Base-by-base conservation (phyloP, 1,140 invertebrate genomes). In the Drosophila seguyi region DNA sequence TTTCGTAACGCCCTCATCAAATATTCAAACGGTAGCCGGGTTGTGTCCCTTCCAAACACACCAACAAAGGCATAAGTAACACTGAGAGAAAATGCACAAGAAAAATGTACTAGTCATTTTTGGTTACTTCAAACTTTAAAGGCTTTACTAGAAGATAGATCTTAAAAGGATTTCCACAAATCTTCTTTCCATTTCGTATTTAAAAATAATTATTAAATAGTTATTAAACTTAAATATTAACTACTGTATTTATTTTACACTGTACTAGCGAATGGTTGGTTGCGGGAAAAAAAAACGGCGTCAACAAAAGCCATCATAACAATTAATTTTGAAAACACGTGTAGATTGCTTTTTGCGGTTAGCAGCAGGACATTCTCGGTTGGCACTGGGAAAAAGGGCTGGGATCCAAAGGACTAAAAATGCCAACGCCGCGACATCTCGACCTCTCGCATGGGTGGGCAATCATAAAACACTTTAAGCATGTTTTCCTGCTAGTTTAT, bases 321-420 rank as follows among this genome's bases (percentile, higher is more conserved):
- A 90, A 91, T 91, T 90, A 90, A 90, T 90, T 90, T 90, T 75
- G 72, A 90, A 90, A 90, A 90, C 87, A 91, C 87, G 87, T 90
- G 87, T 90, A 91, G 87, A 90, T 90, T 90, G 87, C 87, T 90
- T 90, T 90, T 87, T 90, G 87, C 74, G 87, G 87, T 91, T 91
- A 81, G 80, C 79, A 77, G 66, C 83, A 59, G 69, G 75, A 78
- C 66, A 63, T 71, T 38, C 71, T 56, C 53, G 55, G 22, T 31
- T 2, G 59, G 29, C 25, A 39, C 41, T 22, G 67, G 39, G 61
- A 63, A 41, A 61, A 66, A 63, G 25, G 42, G 42, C 53, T 61
- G 47, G 38, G 36, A 48, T 45, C 61, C 80, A 45, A 47, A 36
- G 71, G 48, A 45, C 60, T 67, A 53, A 74, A 79, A 79, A 73